phyloP scores from a whole-genome alignment of 2,113 vertebrate genomes.

The Coracopsis vasa region DNA sequence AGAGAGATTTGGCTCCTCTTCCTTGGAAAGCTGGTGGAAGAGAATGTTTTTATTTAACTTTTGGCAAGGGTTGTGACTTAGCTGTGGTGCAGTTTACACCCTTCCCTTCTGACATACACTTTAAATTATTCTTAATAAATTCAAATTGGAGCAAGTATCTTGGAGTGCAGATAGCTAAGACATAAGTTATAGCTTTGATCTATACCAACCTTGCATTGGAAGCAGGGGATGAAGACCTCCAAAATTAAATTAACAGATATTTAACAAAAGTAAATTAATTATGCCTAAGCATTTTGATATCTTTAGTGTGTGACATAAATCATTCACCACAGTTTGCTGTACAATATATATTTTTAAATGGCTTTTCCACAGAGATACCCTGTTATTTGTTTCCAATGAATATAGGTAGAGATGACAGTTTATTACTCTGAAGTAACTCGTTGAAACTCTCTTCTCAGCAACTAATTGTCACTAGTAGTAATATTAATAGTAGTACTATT shows the following conservation, averaged over 20 bases:
- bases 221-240: not conserved
- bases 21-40: not conserved
- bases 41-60: conserved; percentile 36
- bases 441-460: not conserved
- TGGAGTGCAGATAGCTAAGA: not conserved
- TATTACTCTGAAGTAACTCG: not conserved
- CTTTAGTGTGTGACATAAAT: conserved; percentile 28
- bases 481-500: not conserved
- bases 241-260: conserved; percentile 32
- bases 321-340: not conserved
- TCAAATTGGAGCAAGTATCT: conserved; percentile 37
- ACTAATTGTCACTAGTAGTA: not conserved
- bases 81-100: not conserved
- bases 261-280: conserved; percentile 52
- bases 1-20: not conserved
- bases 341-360: conserved; percentile 9
- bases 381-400: not conserved
- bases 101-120: not conserved
- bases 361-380: not conserved
- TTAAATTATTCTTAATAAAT: conserved; percentile 62
- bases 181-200: conserved; percentile 34
- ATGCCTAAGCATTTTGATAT: not conserved
- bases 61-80: not conserved
- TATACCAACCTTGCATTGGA: not conserved
- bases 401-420: not conserved